Percentiles rank a stretch among this genome's conserved stretches.
Evolutionary conservation across 2,888 invertebrate species (phyloP).

Genomic region (Nipponacmea schrenckii): DNA sequence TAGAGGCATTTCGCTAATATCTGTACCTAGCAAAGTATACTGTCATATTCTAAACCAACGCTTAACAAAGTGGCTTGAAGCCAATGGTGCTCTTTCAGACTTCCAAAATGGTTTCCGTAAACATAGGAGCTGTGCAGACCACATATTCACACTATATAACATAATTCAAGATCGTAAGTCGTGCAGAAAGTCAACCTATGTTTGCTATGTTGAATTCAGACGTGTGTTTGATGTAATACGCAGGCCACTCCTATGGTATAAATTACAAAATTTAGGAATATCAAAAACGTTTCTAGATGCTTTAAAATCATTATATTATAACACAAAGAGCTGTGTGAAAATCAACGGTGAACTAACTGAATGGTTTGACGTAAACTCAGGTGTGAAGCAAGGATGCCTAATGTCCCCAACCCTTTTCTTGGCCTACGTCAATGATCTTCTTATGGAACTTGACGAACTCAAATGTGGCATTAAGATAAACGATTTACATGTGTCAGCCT

Average conservation of each 20-base stretch:
- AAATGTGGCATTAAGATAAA: conserved; percentile 12
- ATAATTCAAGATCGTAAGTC: neutral
- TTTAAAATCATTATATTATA: neutral
- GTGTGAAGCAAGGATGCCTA: conserved; percentile 21
- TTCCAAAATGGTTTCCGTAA: neutral
- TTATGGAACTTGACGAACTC: conserved; percentile 4
- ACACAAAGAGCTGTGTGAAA: neutral
- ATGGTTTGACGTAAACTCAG: conserved; percentile 15
- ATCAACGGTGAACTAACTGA: conserved; percentile 10
- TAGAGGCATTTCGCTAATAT: neutral
- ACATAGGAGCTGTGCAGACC: neutral
- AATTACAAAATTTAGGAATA: neutral
- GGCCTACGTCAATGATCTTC: conserved; percentile 17
- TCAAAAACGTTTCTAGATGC: neutral
- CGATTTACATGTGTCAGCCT: neutral
- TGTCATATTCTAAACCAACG: neutral
- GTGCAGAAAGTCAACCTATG: neutral
- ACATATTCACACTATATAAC: neutral
- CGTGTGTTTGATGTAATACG: too few species aligned
- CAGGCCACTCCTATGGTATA: neutral
- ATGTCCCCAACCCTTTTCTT: conserved; percentile 13
- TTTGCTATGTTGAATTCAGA: neutral
- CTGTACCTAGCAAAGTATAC: too few species aligned
- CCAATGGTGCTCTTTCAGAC: neutral
- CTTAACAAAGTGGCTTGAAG: neutral